Evolutionary conservation across 2,797 vertebrate genomes (phyloP).

Genomic region (Pipistrellus nathusii): DNA sequence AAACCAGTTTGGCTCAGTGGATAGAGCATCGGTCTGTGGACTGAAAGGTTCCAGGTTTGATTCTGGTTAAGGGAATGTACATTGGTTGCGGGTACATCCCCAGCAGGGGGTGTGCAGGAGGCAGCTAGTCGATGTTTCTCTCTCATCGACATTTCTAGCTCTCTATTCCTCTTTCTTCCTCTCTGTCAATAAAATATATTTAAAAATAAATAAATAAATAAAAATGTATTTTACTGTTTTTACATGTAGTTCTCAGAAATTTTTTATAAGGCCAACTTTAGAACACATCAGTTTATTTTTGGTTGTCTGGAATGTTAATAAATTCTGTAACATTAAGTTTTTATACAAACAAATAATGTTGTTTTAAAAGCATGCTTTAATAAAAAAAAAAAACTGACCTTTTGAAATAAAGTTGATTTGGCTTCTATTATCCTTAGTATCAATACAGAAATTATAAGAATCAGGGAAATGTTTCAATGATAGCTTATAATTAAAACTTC

Average conservation of each 20-base stretch:
- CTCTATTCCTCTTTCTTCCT: too few relatives aligned
- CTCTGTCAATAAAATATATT: too few relatives aligned
- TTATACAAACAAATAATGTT: slow-evolving; percentile 86
- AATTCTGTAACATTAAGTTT: slow-evolving; percentile 82
- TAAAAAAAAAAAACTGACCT: slow-evolving; percentile 83
- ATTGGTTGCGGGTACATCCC: too few relatives aligned
- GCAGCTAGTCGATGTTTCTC: too few relatives aligned
- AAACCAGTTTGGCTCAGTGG: too few relatives aligned
- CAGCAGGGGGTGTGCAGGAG: too few relatives aligned
- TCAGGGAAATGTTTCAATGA: slow-evolving; percentile 70
- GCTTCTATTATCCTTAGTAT: slow-evolving; percentile 70
- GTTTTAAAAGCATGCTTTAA: slow-evolving; percentile 77
- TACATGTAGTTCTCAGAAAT: slow-evolving; percentile 86
- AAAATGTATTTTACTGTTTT: slow-evolving; percentile 83
- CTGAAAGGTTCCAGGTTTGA: too few relatives aligned
- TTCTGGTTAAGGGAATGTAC: too few relatives aligned
- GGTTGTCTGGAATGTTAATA: slow-evolving; percentile 85
- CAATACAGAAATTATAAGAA: slow-evolving; percentile 80
- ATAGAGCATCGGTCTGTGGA: too few relatives aligned
- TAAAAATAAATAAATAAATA: too few relatives aligned
- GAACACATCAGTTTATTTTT: slow-evolving; percentile 87
- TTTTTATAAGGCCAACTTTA: slow-evolving; percentile 86
- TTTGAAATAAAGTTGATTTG: slow-evolving; percentile 78
- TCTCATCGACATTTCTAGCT: too few relatives aligned
- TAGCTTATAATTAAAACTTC: slow-evolving; percentile 71